Evolutionary conservation across 2,888 invertebrate genomes (phyloP).

Genomic region (Pristionchus fissidentatus): DNA sequence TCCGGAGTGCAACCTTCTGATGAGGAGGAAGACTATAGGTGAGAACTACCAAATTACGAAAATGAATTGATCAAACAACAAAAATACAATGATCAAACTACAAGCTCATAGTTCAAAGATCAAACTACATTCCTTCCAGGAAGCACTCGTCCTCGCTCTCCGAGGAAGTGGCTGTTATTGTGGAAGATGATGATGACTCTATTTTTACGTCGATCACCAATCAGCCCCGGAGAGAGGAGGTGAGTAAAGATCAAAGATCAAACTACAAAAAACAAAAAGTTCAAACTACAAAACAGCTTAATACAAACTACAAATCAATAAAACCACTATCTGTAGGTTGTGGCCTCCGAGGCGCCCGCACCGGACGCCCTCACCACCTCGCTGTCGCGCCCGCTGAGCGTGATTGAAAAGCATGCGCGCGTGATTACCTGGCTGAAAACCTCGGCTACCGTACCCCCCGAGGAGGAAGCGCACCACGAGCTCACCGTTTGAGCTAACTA

Average conservation of each 20-base stretch:
- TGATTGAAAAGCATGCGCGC: slow-evolving; percentile 44
- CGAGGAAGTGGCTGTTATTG: slow-evolving; percentile 13
- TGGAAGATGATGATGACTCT: slow-evolving; percentile 44
- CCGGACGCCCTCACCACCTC: background rate
- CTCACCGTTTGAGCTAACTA: slow-evolving; percentile 41
- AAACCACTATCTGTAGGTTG: background rate
- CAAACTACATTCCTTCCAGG: background rate
- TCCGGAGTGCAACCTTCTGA: slow-evolving; percentile 41
- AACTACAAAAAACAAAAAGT: background rate
- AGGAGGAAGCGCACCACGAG: slow-evolving; percentile 19
- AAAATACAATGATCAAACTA: background rate
- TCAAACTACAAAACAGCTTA: background rate
- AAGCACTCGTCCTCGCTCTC: slow-evolving; percentile 17
- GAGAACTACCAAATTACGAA: no score
- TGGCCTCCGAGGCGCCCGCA: background rate
- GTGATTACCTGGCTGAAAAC: slow-evolving; percentile 43
- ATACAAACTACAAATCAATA: background rate
- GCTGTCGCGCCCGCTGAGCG: slow-evolving; percentile 26
- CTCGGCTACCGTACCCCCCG: slow-evolving; percentile 34
- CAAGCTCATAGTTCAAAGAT: slow-evolving; percentile 5
- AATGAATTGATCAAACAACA: background rate
- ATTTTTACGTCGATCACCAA: slow-evolving; percentile 46
- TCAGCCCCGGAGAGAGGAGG: slow-evolving; percentile 47
- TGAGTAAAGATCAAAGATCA: slow-evolving; percentile 7
- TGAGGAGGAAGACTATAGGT: slow-evolving; percentile 43